Percentiles rank a stretch among this genome's conserved stretches.
These are phyloP conservation scores for Carposina sasakii DNA, from an alignment of 1,140 invertebrate species.

Conservation along the genomic window DNA sequence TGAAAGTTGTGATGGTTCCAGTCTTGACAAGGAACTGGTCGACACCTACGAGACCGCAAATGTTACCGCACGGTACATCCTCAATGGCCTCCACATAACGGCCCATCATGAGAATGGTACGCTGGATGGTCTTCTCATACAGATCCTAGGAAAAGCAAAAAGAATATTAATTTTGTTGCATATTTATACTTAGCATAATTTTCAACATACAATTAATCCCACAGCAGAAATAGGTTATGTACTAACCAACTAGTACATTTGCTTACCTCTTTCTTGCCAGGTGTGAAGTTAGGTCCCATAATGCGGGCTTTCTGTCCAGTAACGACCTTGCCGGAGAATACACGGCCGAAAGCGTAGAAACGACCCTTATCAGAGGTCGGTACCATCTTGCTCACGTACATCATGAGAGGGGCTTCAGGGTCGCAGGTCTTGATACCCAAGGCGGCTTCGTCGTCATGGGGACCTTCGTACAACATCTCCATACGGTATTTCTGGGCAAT, in stretches of 20 bases:
- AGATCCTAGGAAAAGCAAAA: slow-evolving; percentile 79
- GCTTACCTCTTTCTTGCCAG: slow-evolving; percentile 94
- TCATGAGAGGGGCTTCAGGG: slow-evolving; percentile 97
- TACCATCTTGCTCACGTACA: slow-evolving; percentile 99
- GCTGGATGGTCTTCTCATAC: slow-evolving; percentile 99
- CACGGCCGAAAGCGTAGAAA: slow-evolving; percentile 99
- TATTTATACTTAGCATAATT: too few relatives aligned
- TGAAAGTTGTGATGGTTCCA: slow-evolving; percentile 98
- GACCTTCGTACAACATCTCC: slow-evolving; percentile 99
- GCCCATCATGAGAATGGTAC: slow-evolving; percentile 99
- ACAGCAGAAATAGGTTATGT: too few relatives aligned
- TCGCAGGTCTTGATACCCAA: slow-evolving; percentile 94
- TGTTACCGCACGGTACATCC: slow-evolving; percentile 99
- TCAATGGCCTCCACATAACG: slow-evolving; percentile 99
- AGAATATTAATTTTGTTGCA: background rate
- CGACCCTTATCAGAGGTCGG: slow-evolving; percentile 99
- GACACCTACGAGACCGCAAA: slow-evolving; percentile 99
- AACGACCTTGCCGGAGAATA: slow-evolving; percentile 95
- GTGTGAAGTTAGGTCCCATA: slow-evolving; percentile 98
- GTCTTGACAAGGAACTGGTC: slow-evolving; percentile 99
- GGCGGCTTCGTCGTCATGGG: slow-evolving; percentile 97
- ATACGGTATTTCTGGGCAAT: slow-evolving; percentile 94
- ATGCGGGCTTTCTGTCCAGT: slow-evolving; percentile 98
- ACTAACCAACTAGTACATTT: background rate
- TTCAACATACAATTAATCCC: too few relatives aligned